Percentiles rank a stretch among this genome's conserved stretches.
Conservation (phyloP, 2,797 vertebrate genomes). For the Botia almorhae region DNA sequence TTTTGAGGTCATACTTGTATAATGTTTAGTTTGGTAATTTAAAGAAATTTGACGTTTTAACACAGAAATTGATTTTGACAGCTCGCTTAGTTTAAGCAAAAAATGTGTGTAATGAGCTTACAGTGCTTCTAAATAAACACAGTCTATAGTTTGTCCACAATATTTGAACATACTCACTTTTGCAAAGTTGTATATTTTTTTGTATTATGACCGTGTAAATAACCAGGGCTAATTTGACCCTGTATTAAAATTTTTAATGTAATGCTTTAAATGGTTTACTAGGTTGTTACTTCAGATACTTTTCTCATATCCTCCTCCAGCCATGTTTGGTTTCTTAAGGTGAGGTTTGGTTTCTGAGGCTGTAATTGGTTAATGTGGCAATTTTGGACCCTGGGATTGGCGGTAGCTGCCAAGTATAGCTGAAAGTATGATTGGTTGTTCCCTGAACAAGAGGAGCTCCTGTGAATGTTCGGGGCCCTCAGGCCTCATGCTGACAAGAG, state of each 20-base stretch:
- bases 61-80: background rate
- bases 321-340: background rate
- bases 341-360: background rate
- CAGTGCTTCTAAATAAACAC: background rate
- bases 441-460: slow-evolving; percentile 10
- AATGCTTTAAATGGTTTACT: no score
- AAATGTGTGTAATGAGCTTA: slow-evolving; percentile 23
- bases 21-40: background rate
- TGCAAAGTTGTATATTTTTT: no score
- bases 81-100: no score
- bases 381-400: background rate
- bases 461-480: slow-evolving; percentile 2
- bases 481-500: background rate
- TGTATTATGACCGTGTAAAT: no score
- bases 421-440: slow-evolving; percentile 1
- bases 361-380: background rate
- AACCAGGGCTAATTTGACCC: no score
- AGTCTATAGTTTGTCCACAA: no score
- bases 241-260: no score
- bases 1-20: background rate
- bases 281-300: background rate
- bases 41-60: background rate
- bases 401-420: background rate
- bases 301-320: background rate
- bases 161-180: no score